Evolutionary conservation across 2,113 vertebrate genomes (phyloP).

Genomic region (Chamaea fasciata): DNA sequence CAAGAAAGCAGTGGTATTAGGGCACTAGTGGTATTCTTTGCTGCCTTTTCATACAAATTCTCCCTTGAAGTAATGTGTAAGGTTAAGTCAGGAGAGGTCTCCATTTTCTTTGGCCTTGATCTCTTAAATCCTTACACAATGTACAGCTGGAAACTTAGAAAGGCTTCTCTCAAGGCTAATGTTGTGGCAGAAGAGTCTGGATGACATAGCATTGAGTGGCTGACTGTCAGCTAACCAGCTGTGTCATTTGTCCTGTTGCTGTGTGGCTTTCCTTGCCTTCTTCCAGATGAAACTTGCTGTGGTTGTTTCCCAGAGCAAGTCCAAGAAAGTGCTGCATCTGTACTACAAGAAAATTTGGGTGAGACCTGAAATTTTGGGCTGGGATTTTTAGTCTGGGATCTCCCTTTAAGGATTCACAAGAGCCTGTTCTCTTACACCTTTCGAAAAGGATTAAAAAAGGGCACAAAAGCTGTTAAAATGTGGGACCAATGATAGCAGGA

Average conservation of each 20-base stretch:
- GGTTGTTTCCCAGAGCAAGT: neutral
- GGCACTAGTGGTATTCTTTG: neutral
- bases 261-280: neutral
- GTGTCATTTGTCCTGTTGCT: neutral
- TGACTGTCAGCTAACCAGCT: neutral
- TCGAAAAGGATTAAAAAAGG: neutral
- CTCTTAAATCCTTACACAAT: neutral
- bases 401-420: neutral
- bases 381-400: neutral
- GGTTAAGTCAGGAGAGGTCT: neutral
- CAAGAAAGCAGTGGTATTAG: neutral
- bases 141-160: neutral
- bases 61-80: neutral
- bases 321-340: neutral
- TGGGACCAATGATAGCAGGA: accelerated
- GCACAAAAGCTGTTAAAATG: neutral
- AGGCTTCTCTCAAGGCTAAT: neutral
- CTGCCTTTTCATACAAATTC: neutral
- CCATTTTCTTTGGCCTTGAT: neutral
- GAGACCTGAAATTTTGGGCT: neutral
- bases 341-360: neutral
- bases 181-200: neutral
- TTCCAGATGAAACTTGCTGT: neutral
- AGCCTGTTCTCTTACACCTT: neutral
- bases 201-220: neutral